Percentiles rank a stretch among this genome's conserved stretches.
phyloP scores from a whole-genome alignment of 2,113 vertebrate genomes.

The Hyperoodon ampullatus region DNA sequence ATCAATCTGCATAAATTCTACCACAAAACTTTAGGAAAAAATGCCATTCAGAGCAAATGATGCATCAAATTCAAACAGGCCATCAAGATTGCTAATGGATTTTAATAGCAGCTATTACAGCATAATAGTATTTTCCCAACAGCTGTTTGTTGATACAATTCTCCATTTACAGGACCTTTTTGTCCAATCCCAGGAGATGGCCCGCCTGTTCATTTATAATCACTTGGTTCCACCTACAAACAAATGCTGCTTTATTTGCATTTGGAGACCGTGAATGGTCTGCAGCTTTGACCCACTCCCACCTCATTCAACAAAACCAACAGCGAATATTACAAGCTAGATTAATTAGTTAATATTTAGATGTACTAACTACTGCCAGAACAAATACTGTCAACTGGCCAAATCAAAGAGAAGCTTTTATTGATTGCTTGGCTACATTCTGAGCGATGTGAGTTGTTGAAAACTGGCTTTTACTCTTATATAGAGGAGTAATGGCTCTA shows the following conservation, averaged over 20 bases:
- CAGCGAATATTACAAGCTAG: conserved; percentile 74
- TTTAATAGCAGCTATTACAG: conserved; percentile 92
- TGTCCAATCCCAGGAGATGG: conserved; percentile 88
- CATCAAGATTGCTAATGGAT: conserved; percentile 92
- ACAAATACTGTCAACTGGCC: conserved; percentile 60
- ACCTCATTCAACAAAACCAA: conserved; percentile 67
- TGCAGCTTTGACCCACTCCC: conserved; percentile 57
- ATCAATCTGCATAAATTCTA: conserved; percentile 84
- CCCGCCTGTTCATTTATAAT: conserved; percentile 88
- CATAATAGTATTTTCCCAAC: conserved; percentile 90
- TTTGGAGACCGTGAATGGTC: conserved; percentile 60
- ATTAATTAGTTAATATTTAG: conserved; percentile 76
- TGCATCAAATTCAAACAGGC: conserved; percentile 91
- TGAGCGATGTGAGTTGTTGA: neutral
- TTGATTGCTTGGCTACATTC: neutral
- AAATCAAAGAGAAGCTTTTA: conserved; percentile 37
- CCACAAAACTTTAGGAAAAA: conserved; percentile 85
- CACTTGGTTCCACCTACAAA: conserved; percentile 87
- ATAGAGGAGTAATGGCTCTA: neutral
- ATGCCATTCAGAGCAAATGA: conserved; percentile 89
- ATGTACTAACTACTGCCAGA: conserved; percentile 58
- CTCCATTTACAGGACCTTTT: conserved; percentile 90
- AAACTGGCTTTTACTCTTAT: neutral
- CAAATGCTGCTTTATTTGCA: conserved; percentile 81
- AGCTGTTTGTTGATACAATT: conserved; percentile 92